A percentile compares a stretch with the other conserved stretches of the same genome.
These are phyloP conservation scores for Isotomurus palustris DNA, from an alignment of 2,888 invertebrate species.

Conservation along the genomic window DNA sequence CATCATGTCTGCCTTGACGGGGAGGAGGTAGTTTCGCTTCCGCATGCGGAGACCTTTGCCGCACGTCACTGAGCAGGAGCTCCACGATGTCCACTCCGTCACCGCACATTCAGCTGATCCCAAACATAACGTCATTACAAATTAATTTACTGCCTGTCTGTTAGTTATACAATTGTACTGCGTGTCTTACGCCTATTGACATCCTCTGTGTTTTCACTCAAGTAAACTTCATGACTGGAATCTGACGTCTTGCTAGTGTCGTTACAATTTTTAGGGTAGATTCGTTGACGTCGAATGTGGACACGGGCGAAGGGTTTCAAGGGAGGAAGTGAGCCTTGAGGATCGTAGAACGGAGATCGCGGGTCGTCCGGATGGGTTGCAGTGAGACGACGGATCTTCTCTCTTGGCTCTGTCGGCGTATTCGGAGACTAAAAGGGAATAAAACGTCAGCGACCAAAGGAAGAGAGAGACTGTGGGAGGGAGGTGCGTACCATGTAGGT, in stretches of 20 bases:
- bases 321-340: constrained; percentile 55
- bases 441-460: neutral
- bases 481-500: constrained; percentile 70
- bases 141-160: neutral
- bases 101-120: constrained; percentile 73
- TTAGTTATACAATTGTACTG: neutral
- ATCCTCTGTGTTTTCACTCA: constrained; percentile 64
- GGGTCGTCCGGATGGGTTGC: constrained; percentile 86
- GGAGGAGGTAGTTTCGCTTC: constrained; percentile 64
- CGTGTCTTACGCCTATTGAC: constrained; percentile 59
- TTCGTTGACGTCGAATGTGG: constrained; percentile 60
- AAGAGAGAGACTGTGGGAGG: neutral
- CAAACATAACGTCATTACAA: neutral
- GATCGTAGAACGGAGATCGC: constrained; percentile 86
- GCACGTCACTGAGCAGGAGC: constrained; percentile 74
- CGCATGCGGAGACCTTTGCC: constrained; percentile 81
- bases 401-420: constrained; percentile 68
- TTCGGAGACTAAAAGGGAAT: constrained; percentile 65
- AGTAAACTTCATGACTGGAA: constrained; percentile 44
- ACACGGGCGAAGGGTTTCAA: constrained; percentile 82
- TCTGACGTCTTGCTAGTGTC: constrained; percentile 46
- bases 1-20: constrained; percentile 67
- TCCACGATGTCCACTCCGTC: constrained; percentile 70
- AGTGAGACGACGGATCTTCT: constrained; percentile 83
- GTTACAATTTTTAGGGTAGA: constrained; percentile 70